Evolutionary conservation across 2,113 vertebrate genomes (phyloP).

Genomic region (Thinocorus orbignyianus): DNA sequence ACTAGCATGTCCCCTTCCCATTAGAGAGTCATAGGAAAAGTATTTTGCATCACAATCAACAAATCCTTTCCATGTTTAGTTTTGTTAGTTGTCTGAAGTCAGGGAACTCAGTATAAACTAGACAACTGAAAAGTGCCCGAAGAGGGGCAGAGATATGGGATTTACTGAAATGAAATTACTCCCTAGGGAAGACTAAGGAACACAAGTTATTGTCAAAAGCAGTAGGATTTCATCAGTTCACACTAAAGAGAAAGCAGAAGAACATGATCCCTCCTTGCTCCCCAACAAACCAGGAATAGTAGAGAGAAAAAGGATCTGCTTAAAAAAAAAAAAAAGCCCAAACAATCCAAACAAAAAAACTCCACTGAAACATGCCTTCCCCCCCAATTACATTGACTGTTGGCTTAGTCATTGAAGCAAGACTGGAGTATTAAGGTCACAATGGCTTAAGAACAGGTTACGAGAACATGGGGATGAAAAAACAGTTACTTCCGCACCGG

Average conservation of each 20-base stretch:
- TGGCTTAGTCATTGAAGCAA: neutral
- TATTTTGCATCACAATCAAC: neutral
- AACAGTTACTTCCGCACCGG: neutral
- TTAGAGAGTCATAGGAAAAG: neutral
- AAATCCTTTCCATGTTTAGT: neutral
- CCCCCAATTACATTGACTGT: neutral
- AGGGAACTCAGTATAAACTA: neutral
- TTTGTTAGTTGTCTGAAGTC: neutral
- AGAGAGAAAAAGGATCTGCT: neutral
- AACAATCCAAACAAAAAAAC: neutral
- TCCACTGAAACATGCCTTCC: fast-evolving
- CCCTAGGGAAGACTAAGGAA: neutral
- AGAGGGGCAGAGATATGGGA: neutral
- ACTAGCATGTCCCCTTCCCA: neutral
- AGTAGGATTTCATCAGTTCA: neutral
- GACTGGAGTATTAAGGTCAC: neutral
- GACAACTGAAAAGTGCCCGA: neutral
- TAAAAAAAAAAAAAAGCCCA: neutral
- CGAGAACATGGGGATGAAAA: neutral
- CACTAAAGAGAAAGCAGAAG: neutral
- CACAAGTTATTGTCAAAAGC: neutral
- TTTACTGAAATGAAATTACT: neutral
- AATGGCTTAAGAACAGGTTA: neutral
- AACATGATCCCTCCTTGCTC: fast-evolving
- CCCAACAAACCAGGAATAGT: neutral